Evolutionary conservation across 2,113 vertebrate species (phyloP).

Genomic region (Galemys pyrenaicus): DNA sequence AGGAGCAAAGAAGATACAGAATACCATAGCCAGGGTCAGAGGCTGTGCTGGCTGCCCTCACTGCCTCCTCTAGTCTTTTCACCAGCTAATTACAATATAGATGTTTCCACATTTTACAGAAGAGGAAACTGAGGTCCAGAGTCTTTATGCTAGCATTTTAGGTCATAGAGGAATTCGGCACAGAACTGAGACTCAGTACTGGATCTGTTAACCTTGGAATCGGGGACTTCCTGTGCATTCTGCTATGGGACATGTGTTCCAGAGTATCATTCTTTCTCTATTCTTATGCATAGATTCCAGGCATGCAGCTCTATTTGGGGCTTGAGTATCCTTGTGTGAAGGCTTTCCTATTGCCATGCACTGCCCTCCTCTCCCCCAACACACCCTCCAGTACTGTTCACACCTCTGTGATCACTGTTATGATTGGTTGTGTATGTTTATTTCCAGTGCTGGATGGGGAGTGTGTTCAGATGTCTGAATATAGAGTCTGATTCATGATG

Average conservation of each 20-base stretch:
- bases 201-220: neutral
- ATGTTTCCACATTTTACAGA: neutral
- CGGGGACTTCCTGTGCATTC: fast-evolving
- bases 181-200: neutral
- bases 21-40: fast-evolving
- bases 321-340: neutral
- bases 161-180: neutral
- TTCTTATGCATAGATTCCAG: neutral
- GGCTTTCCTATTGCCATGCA: neutral
- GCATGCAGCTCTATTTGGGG: neutral
- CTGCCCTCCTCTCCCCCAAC: fast-evolving
- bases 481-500: neutral
- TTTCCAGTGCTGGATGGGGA: neutral
- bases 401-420: neutral
- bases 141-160: neutral
- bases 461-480: neutral
- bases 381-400: neutral
- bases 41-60: neutral
- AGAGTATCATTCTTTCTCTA: neutral
- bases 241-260: neutral
- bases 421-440: neutral
- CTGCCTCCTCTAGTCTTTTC: neutral
- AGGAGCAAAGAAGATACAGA: neutral
- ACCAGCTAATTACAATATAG: neutral
- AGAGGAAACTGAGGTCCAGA: neutral